Evolutionary conservation across 2,888 invertebrate genomes (phyloP).

Genomic region (Bedellia somnulentella): DNA sequence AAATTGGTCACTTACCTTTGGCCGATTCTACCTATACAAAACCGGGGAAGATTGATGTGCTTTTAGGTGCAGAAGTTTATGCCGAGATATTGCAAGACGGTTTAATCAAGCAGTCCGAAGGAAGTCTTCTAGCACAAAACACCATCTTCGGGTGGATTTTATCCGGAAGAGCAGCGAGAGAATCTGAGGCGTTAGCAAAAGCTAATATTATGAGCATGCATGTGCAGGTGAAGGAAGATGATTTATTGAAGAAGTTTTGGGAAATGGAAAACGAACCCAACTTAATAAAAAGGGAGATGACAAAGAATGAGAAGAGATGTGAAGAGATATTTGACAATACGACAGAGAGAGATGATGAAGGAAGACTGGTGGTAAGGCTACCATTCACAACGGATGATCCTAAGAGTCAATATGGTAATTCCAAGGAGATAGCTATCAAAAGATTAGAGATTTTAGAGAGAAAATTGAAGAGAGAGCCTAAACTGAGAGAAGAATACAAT

Average conservation of each 20-base stretch:
- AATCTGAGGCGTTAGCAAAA: background rate
- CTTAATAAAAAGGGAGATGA: background rate
- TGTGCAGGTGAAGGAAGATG: slow-evolving; percentile 10
- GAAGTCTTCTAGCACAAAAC: slow-evolving; percentile 7
- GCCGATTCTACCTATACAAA: slow-evolving; percentile 12
- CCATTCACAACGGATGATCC: slow-evolving; percentile 2
- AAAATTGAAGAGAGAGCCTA: slow-evolving; percentile 2
- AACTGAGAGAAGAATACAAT: slow-evolving; percentile 4
- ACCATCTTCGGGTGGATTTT: slow-evolving; percentile 13
- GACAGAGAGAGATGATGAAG: background rate
- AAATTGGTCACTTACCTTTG: slow-evolving; percentile 8
- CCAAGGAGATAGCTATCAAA: slow-evolving; percentile 2
- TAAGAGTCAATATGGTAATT: slow-evolving; percentile 2
- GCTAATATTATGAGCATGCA: slow-evolving; percentile 8
- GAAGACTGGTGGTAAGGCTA: slow-evolving; percentile 5
- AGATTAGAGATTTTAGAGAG: slow-evolving; percentile 5
- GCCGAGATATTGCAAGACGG: slow-evolving; percentile 9
- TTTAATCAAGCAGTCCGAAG: slow-evolving; percentile 7
- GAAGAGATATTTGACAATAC: slow-evolving; percentile 1
- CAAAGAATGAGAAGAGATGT: slow-evolving; percentile 1
- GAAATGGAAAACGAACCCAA: no score
- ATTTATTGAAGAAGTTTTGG: slow-evolving; percentile 12
- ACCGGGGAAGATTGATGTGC: slow-evolving; percentile 11
- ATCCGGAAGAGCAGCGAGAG: slow-evolving; percentile 8
- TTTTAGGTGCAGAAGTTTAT: slow-evolving; percentile 11